A percentile compares a stretch with the other conserved stretches of the same genome.
Conservation (phyloP, 2,797 vertebrate species). For the Nothura maculosa region DNA sequence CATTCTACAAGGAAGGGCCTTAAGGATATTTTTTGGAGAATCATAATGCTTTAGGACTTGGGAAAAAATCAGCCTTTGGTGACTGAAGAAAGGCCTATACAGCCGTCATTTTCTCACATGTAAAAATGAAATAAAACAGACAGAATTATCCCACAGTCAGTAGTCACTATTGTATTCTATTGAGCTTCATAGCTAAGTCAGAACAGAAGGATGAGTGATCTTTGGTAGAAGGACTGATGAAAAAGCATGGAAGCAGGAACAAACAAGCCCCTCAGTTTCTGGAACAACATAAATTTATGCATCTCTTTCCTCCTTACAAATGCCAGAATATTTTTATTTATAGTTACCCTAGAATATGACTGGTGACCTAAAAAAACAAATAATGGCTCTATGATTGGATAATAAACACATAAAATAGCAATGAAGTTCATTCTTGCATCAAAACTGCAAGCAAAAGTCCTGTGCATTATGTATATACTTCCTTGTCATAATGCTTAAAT, state of each 20-base stretch:
- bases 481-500: neutral
- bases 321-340: neutral
- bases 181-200: neutral
- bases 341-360: neutral
- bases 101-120: neutral
- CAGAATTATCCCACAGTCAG: neutral
- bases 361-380: neutral
- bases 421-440: neutral
- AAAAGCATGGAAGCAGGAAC: neutral
- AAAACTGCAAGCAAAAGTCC: neutral
- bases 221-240: neutral
- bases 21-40: neutral
- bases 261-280: neutral
- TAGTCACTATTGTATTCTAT: neutral
- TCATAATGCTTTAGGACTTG: neutral
- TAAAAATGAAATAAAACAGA: neutral
- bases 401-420: neutral
- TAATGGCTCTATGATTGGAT: neutral
- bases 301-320: neutral
- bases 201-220: neutral
- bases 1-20: neutral
- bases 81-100: neutral
- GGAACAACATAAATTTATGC: neutral
- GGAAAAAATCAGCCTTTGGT: neutral
- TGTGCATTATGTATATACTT: neutral